These are phyloP conservation scores for Tragopan temminckii DNA, from an alignment of 2,797 vertebrate species.

Conservation along the genomic window DNA sequence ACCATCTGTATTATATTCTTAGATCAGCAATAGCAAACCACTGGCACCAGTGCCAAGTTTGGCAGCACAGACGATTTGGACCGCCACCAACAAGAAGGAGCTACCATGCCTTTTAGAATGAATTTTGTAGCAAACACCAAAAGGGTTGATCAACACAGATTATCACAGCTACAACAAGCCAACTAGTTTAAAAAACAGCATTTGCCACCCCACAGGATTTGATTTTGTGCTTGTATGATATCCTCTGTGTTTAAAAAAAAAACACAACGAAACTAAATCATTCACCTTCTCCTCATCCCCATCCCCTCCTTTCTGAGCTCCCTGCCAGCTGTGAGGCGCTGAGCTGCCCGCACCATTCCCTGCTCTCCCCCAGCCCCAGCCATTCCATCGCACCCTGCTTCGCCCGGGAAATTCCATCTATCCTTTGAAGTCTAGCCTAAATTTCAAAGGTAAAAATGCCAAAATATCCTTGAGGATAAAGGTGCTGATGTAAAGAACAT, in stretches of 20 bases:
- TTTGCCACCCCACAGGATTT: slow-evolving; percentile 65
- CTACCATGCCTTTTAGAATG: slow-evolving; percentile 73
- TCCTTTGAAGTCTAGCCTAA: slow-evolving; percentile 49
- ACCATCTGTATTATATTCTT: slow-evolving; percentile 77
- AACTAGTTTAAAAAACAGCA: slow-evolving; percentile 56
- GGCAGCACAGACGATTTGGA: slow-evolving; percentile 69
- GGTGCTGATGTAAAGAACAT: slow-evolving; percentile 41
- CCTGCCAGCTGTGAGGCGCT: rapidly evolving
- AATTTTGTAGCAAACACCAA: slow-evolving; percentile 75
- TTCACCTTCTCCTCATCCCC: not conserved
- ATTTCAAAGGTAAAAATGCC: slow-evolving; percentile 45
- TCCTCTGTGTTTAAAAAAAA: not conserved
- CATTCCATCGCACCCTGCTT: not conserved
- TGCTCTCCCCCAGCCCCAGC: not conserved
- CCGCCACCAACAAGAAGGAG: slow-evolving; percentile 51
- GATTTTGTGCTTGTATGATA: not conserved
- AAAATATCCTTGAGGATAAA: slow-evolving; percentile 63
- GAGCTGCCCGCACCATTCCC: rapidly evolving
- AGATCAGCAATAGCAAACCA: slow-evolving; percentile 75
- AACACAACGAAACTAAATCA: not conserved
- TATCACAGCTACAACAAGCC: slow-evolving; percentile 75
- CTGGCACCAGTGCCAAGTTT: slow-evolving; percentile 74
- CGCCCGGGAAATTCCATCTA: slow-evolving; percentile 3
- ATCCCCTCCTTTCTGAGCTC: not conserved
- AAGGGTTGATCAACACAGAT: slow-evolving; percentile 78